Evolutionary conservation across 2,888 invertebrate species (phyloP), one percentile per base, ranked within the genome.

Genomic region (Xanthia icteritia): DNA sequence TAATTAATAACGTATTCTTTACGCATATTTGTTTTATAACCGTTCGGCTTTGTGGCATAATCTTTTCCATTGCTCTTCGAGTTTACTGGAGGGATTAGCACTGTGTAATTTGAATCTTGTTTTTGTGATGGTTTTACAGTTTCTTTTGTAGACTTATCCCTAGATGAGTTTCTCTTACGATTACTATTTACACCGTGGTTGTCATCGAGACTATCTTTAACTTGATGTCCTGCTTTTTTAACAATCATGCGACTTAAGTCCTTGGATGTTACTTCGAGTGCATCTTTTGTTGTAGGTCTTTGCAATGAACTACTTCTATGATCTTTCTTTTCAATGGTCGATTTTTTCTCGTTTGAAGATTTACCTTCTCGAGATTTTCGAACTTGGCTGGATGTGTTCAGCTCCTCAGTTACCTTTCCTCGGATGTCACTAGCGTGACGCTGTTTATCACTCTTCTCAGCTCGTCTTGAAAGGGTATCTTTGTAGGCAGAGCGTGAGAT

Each of bases 1-100:
- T 96, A 96, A 86, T 96, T 96, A 77, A 96, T 96, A 23, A 96
- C 94, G 83, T 96, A 96, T 91, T 95, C 94, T 87, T 92, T 94
- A 87, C 93, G 90, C 85, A 91, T 93, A 23, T 93, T 88, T 71
- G 90, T 90, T 86, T 87, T 90, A 54, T 90, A 85, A 70, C 86
- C 88, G 76, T 87, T 87, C 54, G 86, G 77, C 74, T 90, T 92
- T 54, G 86, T 70, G 54, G 77, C 82, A 58, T 83, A 76, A 54
- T 90, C 90, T 84, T 89, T 91, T 54, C 90, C 82, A 71, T 84
- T 86, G 27, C 61, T 82, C 76, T 86, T 89, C 5, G 75, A 63
- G 39, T 80, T 81, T 42, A 42, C 51, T 36, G 80, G 63, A 11
- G 77, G 63, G 45, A 71, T 70, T 42, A 77, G 85, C 45, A 83